Evolutionary conservation across 2,797 vertebrate species (phyloP), one percentile per base, ranked within the genome.

Genomic region (Podarcis lilfordi): DNA sequence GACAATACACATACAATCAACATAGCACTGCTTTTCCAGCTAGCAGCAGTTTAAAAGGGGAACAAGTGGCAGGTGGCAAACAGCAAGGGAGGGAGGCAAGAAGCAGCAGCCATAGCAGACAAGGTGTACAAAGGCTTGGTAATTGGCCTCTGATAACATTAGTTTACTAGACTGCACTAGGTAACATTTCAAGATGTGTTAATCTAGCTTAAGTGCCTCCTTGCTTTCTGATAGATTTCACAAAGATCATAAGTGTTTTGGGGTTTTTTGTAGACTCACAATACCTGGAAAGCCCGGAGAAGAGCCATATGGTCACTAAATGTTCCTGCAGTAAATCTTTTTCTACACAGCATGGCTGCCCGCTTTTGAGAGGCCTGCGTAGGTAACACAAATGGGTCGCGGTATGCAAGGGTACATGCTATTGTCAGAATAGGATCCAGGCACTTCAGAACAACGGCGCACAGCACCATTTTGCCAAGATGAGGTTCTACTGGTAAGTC

Each of bases 291-390:
- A 72, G 98, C 98, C 93, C 98, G 97, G 64, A 99, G 98, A 88
- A 99, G 97, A 3, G 98, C 98, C 98, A 99, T 99, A 93, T 99
- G 99, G 94, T 99, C 99, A 74, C 99, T 99, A 94, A 98, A 98
- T 2, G 98, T 97, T 91, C 96, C 97, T 0, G 98, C 98, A 5
- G 98, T 93, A 79, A 99, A 99, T 23, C 96, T 96, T 43, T 97
- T 98, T 90, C 98, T 97, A 77, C 97, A 98, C 64, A 98, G 96
- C 95, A 99, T 97, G 40, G 98, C 97, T n/a, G 98, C 97, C 71
- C 96, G 97, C 92, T 98, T 99, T 27, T 98, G 98, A 45, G 98
- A 97, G 69, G 98, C 97, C 94, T 98, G 97, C 0, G 96, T 82
- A 0, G 98, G 99, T 5, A 99, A 96, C 74, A 98, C 94, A 91